A percentile compares a stretch with the other conserved stretches of the same genome.
Evolutionary conservation across 2,113 vertebrate genomes (phyloP).

Genomic region (Fulica atra): DNA sequence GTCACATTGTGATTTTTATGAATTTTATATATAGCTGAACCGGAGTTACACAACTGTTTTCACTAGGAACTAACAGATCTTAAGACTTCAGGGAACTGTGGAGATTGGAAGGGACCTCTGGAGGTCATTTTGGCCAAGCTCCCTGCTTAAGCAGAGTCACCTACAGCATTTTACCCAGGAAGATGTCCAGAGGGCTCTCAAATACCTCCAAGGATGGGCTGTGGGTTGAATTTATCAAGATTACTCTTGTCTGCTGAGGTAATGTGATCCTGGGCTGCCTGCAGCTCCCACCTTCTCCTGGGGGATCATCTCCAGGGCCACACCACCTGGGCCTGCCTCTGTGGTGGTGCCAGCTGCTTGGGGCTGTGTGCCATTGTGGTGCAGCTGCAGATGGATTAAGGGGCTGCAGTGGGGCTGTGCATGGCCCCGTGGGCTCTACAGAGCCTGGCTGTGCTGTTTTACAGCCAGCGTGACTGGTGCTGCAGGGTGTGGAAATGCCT

Average conservation of each 20-base stretch:
- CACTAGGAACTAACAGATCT: not conserved
- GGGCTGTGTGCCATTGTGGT: accelerated
- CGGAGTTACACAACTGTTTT: not conserved
- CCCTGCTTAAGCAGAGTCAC: not conserved
- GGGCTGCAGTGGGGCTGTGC: not conserved
- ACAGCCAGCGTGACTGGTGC: accelerated
- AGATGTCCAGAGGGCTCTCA: not conserved
- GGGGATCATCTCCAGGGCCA: accelerated
- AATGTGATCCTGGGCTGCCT: not conserved
- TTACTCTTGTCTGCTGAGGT: not conserved
- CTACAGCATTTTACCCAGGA: not conserved
- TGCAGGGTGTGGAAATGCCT: accelerated
- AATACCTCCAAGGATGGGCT: not conserved
- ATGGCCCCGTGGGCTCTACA: accelerated
- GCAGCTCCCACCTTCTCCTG: not conserved
- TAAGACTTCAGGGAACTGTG: not conserved
- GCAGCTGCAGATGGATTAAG: accelerated
- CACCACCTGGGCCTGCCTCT: not conserved
- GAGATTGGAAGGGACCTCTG: not conserved
- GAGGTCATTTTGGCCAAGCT: not conserved
- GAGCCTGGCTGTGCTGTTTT: accelerated
- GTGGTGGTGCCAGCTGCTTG: not conserved
- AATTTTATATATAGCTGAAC: not conserved
- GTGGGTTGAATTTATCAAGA: not conserved
- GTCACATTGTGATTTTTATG: not conserved